Conservation (phyloP, 2,888 invertebrate genomes). For the Tetropium fuscum region DNA sequence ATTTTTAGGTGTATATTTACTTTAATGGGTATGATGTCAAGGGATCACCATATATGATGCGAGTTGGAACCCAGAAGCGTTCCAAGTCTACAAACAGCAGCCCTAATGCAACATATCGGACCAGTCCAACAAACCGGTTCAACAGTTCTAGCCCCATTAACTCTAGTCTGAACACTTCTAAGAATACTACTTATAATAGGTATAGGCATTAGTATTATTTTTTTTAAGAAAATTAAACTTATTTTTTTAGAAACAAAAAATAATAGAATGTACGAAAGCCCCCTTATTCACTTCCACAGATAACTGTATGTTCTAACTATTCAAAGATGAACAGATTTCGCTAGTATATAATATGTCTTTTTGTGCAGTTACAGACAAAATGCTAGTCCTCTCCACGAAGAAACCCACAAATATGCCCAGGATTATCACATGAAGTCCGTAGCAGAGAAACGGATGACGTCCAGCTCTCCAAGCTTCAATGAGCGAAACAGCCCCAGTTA, state of each 20-base stretch:
- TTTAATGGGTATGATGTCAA: conserved; percentile 90
- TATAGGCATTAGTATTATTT: too few relatives aligned
- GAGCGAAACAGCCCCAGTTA: conserved; percentile 58
- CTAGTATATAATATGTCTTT: too few relatives aligned
- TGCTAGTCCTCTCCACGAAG: conserved; percentile 55
- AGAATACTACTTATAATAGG: conserved; percentile 43
- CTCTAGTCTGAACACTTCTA: conserved; percentile 41
- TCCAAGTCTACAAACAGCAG: conserved; percentile 69
- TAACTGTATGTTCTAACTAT: too few relatives aligned
- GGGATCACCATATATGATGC: conserved; percentile 89
- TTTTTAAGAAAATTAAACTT: too few relatives aligned
- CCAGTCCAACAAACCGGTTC: conserved; percentile 60
- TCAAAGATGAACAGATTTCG: too few relatives aligned
- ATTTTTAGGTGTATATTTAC: conserved; percentile 83
- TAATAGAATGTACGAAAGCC: too few relatives aligned
- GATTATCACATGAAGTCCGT: conserved; percentile 60
- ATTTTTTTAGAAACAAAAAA: too few relatives aligned
- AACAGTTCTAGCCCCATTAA: conserved; percentile 56
- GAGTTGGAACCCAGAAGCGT: conserved; percentile 82
- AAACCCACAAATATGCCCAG: conserved; percentile 58
- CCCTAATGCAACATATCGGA: conserved; percentile 59
- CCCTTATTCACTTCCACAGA: too few relatives aligned
- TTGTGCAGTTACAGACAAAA: conserved; percentile 53
- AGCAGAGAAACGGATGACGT: conserved; percentile 55
- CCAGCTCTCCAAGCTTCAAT: conserved; percentile 57